phyloP scores from a whole-genome alignment of 2,888 invertebrate species.

The Corythucha ciliata region DNA sequence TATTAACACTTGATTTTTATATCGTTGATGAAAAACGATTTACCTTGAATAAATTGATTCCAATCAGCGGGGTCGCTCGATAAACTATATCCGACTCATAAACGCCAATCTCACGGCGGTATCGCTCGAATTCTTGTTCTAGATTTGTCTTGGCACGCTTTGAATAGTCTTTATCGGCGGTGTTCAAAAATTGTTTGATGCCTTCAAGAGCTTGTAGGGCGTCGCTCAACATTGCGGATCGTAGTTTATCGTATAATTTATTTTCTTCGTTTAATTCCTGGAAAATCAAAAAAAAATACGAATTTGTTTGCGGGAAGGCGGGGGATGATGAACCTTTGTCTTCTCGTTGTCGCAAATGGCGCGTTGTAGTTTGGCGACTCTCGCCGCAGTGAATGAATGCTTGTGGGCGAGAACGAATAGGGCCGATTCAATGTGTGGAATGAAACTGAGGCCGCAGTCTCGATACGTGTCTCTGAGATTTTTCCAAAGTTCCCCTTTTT shows the following conservation, averaged over 20 bases:
- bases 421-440: conserved; percentile 1
- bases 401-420: conserved; percentile 15
- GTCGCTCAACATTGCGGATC: conserved; percentile 11
- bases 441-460: conserved; percentile 8
- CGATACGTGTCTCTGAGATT: no score
- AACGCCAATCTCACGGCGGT: no score
- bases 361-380: conserved; percentile 2
- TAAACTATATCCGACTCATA: no score
- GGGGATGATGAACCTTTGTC: not conserved
- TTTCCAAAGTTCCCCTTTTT: conserved; percentile 25
- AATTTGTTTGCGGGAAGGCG: not conserved
- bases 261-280: conserved; percentile 24
- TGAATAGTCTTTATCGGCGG: conserved; percentile 1
- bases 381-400: conserved; percentile 11
- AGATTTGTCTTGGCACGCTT: not conserved
- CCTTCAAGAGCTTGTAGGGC: conserved; percentile 10
- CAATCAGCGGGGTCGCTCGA: conserved; percentile 4
- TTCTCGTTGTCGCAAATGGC: conserved; percentile 4
- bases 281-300: conserved; percentile 1
- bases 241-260: conserved; percentile 15
- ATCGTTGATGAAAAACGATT: not conserved
- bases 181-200: conserved; percentile 15
- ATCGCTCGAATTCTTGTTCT: conserved; percentile 8
- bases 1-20: not conserved
- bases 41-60: conserved; percentile 19